A percentile compares a stretch with the other conserved stretches of the same genome.
Conservation (phyloP, 1,140 invertebrate genomes). For the Palaemon carinicauda region DNA sequence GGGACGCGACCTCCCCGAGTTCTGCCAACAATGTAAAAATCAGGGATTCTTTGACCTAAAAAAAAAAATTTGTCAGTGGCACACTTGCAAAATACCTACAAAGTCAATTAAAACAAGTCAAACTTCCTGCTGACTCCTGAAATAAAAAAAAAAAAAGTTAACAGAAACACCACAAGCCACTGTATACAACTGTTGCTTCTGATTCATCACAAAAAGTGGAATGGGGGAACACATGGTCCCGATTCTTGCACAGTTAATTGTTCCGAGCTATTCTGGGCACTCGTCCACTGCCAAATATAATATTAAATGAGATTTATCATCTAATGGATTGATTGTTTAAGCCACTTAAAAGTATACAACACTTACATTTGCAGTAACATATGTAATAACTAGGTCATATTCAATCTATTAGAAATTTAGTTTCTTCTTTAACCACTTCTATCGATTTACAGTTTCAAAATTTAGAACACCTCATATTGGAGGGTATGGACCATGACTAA, state of each 20-base stretch:
- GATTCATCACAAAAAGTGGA: slow-evolving; percentile 30
- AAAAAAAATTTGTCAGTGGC: not conserved
- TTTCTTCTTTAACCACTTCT: not conserved
- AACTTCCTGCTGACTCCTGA: too few species aligned
- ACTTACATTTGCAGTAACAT: slow-evolving; percentile 7
- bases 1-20: too few species aligned
- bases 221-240: slow-evolving; percentile 21
- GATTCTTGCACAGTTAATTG: not conserved
- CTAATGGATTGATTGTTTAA: not conserved
- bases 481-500: slow-evolving; percentile 37
- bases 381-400: not conserved
- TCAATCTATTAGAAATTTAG: slow-evolving; percentile 13
- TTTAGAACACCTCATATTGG: slow-evolving; percentile 18
- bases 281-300: not conserved
- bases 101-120: too few species aligned
- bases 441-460: not conserved
- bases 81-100: not conserved
- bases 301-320: slow-evolving; percentile 24
- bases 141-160: too few species aligned
- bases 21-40: too few species aligned
- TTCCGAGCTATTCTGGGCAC: not conserved
- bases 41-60: too few species aligned
- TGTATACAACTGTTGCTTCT: not conserved
- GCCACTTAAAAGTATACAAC: slow-evolving; percentile 26
- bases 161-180: too few species aligned